Percentiles rank a stretch among this genome's conserved stretches.
phyloP scores from a whole-genome alignment of 2,888 invertebrate genomes.

The Cephus sareptanus region DNA sequence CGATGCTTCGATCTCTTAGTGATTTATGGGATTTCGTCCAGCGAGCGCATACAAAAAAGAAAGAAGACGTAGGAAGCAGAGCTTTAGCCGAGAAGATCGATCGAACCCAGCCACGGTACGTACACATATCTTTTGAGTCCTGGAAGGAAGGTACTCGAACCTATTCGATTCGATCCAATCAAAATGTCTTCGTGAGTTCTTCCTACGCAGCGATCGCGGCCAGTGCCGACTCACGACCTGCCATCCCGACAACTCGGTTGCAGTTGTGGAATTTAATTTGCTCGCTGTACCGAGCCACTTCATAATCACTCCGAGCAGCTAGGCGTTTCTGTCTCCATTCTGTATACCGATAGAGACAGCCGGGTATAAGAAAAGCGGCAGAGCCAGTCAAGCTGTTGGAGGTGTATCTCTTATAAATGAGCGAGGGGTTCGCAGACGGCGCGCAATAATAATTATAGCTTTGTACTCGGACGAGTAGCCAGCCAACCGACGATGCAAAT shows the following conservation, averaged over 20 bases:
- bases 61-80: neutral
- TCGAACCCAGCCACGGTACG: neutral
- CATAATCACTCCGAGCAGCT: neutral
- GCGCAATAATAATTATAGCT: constrained; percentile 64
- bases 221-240: neutral
- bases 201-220: neutral
- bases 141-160: neutral
- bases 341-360: neutral
- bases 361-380: neutral
- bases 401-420: constrained; percentile 55
- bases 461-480: constrained; percentile 47
- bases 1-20: neutral
- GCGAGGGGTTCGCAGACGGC: constrained; percentile 57
- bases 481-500: constrained; percentile 50
- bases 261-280: constrained; percentile 48
- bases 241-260: neutral
- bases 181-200: neutral
- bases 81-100: neutral
- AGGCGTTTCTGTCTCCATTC: neutral
- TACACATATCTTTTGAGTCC: neutral
- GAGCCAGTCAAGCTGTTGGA: neutral
- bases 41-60: neutral
- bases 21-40: neutral
- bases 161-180: neutral
- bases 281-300: constrained; percentile 23